phyloP scores from a whole-genome alignment of 2,888 invertebrate genomes.

The Scaeva pyrastri region DNA sequence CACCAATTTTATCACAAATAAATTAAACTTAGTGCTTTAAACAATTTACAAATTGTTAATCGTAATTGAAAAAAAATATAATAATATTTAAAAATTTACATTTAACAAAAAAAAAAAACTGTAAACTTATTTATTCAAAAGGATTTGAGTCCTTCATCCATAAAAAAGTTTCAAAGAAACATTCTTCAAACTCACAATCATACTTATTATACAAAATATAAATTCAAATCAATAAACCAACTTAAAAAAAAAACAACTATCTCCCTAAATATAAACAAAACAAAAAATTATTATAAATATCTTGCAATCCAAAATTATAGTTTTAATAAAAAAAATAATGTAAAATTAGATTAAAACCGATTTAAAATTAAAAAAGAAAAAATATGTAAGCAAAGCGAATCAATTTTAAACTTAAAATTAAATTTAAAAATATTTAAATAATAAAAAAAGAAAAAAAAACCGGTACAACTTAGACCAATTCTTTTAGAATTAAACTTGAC shows the following conservation, averaged over 20 bases:
- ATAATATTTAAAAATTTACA: slow-evolving; percentile 21
- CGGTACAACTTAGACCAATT: slow-evolving; percentile 64
- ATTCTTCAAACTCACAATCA: slow-evolving; percentile 69
- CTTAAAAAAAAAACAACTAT: slow-evolving; percentile 26
- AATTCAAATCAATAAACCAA: slow-evolving; percentile 16
- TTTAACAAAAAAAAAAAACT: slow-evolving; percentile 20
- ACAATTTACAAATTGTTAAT: slow-evolving; percentile 70
- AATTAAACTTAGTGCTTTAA: slow-evolving; percentile 71
- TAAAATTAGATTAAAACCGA: slow-evolving; percentile 3
- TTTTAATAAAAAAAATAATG: slow-evolving; percentile 40
- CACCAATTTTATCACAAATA: slow-evolving; percentile 30
- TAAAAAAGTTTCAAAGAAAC: slow-evolving; percentile 65
- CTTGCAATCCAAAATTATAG: slow-evolving; percentile 42
- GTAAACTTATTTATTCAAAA: slow-evolving; percentile 31
- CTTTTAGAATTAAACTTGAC: slow-evolving; percentile 63
- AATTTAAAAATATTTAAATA: slow-evolving; percentile 27
- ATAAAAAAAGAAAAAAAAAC: slow-evolving; percentile 12
- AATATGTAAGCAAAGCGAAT: slow-evolving; percentile 63
- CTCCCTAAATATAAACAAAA: slow-evolving; percentile 36
- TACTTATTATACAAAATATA: slow-evolving; percentile 47
- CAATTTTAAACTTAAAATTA: slow-evolving; percentile 35
- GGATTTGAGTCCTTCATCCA: slow-evolving; percentile 46
- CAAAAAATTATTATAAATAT: slow-evolving; percentile 30
- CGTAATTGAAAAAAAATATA: slow-evolving; percentile 25
- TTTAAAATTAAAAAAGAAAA: slow-evolving; percentile 43